Conservation (phyloP, 2,113 vertebrate species). For the Elgaria multicarinata region DNA sequence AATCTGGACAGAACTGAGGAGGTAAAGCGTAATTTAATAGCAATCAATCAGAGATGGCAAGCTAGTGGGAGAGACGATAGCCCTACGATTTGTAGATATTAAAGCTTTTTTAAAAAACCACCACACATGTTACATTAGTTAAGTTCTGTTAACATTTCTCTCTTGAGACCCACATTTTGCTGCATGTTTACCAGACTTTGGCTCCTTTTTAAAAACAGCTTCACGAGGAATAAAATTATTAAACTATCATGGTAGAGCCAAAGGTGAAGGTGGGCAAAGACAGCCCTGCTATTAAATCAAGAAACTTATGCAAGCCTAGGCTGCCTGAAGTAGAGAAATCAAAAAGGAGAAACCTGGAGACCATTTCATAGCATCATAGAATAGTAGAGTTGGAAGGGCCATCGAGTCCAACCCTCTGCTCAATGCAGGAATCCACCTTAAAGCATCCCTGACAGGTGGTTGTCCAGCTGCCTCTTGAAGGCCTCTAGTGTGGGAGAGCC, state of each 20-base stretch:
- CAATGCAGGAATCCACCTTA: too few species aligned
- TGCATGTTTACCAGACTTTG: background rate
- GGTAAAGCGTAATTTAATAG: slow-evolving; percentile 72
- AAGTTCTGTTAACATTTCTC: background rate
- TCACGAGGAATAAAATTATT: background rate
- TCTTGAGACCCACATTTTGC: background rate
- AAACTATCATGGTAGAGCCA: background rate
- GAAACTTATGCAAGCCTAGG: background rate
- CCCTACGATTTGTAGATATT: slow-evolving; percentile 24
- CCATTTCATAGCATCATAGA: too few species aligned
- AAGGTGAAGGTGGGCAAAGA: background rate
- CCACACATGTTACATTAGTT: too few species aligned
- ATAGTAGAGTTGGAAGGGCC: too few species aligned
- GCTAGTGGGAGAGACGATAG: slow-evolving; percentile 23
- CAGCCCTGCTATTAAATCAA: background rate
- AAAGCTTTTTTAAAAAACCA: background rate
- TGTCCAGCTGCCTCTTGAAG: too few species aligned
- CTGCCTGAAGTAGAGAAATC: background rate
- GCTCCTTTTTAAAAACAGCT: slow-evolving; percentile 4
- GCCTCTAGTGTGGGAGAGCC: too few species aligned
- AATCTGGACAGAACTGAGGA: slow-evolving; percentile 65
- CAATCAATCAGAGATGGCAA: slow-evolving; percentile 66
- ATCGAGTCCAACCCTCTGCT: too few species aligned
- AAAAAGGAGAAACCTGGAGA: background rate
- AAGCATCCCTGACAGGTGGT: too few species aligned